Evolutionary conservation across 2,888 invertebrate species (phyloP), one percentile per base, ranked within the genome.

Genomic region (Lucinisca nassula): DNA sequence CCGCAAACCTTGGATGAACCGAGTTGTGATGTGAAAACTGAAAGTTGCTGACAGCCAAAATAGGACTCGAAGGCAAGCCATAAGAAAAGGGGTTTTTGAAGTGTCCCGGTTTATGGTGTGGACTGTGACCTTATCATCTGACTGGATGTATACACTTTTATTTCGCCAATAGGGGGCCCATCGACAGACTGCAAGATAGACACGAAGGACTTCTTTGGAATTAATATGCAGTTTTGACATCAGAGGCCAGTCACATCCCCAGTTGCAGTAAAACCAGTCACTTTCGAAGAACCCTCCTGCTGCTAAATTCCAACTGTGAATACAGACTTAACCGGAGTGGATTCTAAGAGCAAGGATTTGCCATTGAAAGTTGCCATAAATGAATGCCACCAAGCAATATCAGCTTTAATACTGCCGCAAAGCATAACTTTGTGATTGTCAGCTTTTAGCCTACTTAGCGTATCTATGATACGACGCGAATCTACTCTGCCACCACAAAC

Each of bases 1-100:
- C 0, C 2, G 4, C 12, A 30, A 45, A 17, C 82, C 78, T 14
- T 72, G 77, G 8, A 85, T 72, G 73, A 73, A 74, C 0, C 72
- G 4, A 1, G 85, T 78, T 8, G 35, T 55, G 21, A 82, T 32
- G 27, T 78, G 74, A 61, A 85, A 82, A 38, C 78, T 82, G 32
- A 45, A 85, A 10, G 14, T 35, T 0, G 81, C 81, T 6, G 82
- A 82, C n/a, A 85, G 30, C 82, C 85, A 85, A 40, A 85, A 85
- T n/a, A 78, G 45, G n/a, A 45, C 14, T 30, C 82, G 17, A 8
- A 85, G 38, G 37, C 45, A 81, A 12, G 32, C 8, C 78, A 82
- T 74, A 10, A 85, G 24, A 12, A n/a, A 35, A 0, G 17, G 32
- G 37, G 82, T 82, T 0, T 24, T 17, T 1, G 77, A 85, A 6